Conservation (phyloP, 1,140 invertebrate species). For the Probaryconus sp. region DNA sequence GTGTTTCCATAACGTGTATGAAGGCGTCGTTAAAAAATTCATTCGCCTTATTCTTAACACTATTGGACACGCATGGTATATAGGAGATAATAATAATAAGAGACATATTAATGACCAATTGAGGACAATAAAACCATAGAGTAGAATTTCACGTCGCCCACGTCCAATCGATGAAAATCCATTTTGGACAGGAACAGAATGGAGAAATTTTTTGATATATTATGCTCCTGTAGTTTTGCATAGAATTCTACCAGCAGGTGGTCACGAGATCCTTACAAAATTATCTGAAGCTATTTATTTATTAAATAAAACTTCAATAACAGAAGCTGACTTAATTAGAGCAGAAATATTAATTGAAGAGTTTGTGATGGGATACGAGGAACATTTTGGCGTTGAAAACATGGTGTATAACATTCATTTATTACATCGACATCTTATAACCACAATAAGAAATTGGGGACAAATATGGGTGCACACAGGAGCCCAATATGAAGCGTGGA, state of each 20-base stretch:
- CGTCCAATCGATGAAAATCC: neutral
- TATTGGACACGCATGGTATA: slow-evolving; percentile 1
- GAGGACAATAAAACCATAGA: slow-evolving; percentile 4
- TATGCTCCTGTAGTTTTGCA: slow-evolving; percentile 15
- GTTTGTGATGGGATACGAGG: slow-evolving; percentile 7
- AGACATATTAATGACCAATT: slow-evolving; percentile 11
- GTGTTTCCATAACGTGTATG: slow-evolving; percentile 8
- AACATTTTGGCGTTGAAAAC: neutral
- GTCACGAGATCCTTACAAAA: slow-evolving; percentile 9
- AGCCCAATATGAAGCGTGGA: slow-evolving; percentile 14
- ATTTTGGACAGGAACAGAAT: slow-evolving; percentile 34
- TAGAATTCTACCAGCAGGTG: neutral
- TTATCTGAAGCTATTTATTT: slow-evolving; percentile 23
- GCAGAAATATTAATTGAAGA: slow-evolving; percentile 11
- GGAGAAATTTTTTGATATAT: slow-evolving; percentile 21
- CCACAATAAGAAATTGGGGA: slow-evolving; percentile 20
- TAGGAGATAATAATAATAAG: neutral
- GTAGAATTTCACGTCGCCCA: slow-evolving; percentile 14
- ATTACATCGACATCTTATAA: slow-evolving; percentile 8
- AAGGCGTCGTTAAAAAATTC: neutral
- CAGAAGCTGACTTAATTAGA: slow-evolving; percentile 3
- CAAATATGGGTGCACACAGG: slow-evolving; percentile 19
- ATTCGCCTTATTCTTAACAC: neutral
- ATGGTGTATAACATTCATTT: slow-evolving; percentile 34
- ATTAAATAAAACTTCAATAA: slow-evolving; percentile 20